phyloP scores from a whole-genome alignment of 2,113 vertebrate species.

The Scalopus aquaticus region DNA sequence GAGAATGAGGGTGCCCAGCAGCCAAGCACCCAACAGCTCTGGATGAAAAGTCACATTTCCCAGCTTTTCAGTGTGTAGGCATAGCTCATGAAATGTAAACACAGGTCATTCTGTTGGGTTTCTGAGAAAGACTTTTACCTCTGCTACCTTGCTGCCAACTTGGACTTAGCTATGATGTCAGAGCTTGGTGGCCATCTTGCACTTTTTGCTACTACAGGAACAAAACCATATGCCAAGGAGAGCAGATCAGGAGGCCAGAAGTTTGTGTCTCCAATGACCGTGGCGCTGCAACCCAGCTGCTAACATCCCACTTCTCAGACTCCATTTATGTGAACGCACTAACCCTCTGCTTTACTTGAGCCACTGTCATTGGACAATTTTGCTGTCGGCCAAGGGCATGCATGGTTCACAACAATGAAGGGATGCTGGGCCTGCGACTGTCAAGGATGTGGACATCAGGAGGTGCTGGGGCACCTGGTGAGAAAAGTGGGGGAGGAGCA shows the following conservation, averaged over 20 bases:
- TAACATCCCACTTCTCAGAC: not conserved
- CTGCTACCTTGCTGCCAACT: not conserved
- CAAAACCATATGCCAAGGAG: not conserved
- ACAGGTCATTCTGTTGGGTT: not conserved
- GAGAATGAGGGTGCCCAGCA: not conserved
- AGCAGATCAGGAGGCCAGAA: not conserved
- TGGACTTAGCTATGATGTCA: not conserved
- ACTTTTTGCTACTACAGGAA: not conserved
- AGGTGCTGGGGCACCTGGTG: not conserved
- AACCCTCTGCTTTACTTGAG: not conserved
- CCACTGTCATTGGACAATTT: not conserved
- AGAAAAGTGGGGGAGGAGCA: not conserved
- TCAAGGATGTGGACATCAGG: not conserved
- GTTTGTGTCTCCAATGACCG: rapidly evolving
- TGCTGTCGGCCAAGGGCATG: not conserved
- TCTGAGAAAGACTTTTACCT: not conserved
- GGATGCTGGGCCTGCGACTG: not conserved
- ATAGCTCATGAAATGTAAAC: too few relatives aligned
- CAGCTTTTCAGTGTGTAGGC: not conserved
- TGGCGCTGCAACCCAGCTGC: not conserved
- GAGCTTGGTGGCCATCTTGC: not conserved
- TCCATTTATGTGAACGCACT: not conserved
- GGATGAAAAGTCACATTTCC: not conserved
- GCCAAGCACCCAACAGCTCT: not conserved
- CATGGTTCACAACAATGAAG: not conserved